Evolutionary conservation across 2,888 invertebrate genomes (phyloP).

Genomic region (Branchipolynoe longqiensis): DNA sequence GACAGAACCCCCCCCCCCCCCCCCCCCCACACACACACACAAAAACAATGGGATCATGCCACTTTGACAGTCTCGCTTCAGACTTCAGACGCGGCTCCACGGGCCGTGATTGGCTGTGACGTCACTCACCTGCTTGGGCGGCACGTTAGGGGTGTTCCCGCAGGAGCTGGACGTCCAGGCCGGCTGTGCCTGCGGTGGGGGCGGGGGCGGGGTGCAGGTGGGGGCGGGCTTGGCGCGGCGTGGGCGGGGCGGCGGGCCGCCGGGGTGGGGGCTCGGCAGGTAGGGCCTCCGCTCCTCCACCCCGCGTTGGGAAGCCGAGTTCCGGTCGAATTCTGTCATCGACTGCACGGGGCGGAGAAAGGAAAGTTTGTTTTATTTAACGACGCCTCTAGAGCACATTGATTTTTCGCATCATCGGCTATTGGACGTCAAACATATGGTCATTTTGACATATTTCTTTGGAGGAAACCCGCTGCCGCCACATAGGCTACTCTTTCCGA

Average conservation of each 20-base stretch:
- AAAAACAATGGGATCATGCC: too few relatives aligned
- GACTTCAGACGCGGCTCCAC: too few relatives aligned
- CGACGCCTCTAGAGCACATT: too few relatives aligned
- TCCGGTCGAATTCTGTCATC: constrained; percentile 51
- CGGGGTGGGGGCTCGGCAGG: not conserved
- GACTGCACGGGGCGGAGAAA: constrained; percentile 47
- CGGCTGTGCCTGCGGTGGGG: constrained; percentile 37
- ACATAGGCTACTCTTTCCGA: too few relatives aligned
- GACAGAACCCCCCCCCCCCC: not conserved
- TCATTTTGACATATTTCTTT: too few relatives aligned
- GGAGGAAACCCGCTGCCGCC: too few relatives aligned
- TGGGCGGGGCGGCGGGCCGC: constrained; percentile 3
- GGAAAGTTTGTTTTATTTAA: too few relatives aligned
- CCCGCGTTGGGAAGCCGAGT: constrained; percentile 42
- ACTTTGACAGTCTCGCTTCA: too few relatives aligned
- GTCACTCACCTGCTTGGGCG: constrained; percentile 37
- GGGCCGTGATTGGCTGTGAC: too few relatives aligned
- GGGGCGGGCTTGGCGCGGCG: not conserved
- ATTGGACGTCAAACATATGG: too few relatives aligned
- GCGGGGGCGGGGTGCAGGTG: not conserved
- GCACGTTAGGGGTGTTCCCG: constrained; percentile 35
- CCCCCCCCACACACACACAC: not conserved
- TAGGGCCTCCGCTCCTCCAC: constrained; percentile 52
- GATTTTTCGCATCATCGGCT: too few relatives aligned
- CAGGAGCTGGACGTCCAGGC: constrained; percentile 48